A percentile compares a stretch with the other conserved stretches of the same genome.
Conservation (phyloP, 2,888 invertebrate genomes). For the Corythucha ciliata region DNA sequence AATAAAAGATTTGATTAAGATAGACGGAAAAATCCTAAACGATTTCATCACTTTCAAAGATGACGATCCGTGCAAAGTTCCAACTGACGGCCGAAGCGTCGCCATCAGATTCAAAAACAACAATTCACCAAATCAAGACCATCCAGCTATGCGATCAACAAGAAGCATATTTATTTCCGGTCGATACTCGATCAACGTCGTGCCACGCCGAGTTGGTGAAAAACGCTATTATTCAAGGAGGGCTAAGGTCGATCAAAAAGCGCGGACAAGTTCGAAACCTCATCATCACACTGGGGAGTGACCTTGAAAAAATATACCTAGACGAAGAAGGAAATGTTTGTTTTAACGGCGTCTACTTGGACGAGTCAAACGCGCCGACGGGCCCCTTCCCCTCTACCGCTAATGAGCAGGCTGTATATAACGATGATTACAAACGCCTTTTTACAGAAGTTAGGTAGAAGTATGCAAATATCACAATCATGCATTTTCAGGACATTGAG, state of each 20-base stretch:
- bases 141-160: conserved; percentile 9
- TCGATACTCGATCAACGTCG: neutral
- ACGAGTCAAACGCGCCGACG: neutral
- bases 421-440: too few relatives aligned
- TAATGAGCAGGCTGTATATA: too few relatives aligned
- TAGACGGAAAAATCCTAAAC: too few relatives aligned
- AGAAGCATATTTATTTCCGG: conserved; percentile 10
- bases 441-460: too few relatives aligned
- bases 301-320: conserved; percentile 10
- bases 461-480: too few relatives aligned
- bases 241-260: conserved; percentile 4
- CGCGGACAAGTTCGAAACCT: conserved; percentile 11
- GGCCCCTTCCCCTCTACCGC: neutral
- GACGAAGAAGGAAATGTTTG: conserved; percentile 12
- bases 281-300: conserved; percentile 3
- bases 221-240: conserved; percentile 8
- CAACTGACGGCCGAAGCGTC: conserved; percentile 7
- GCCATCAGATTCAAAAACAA: conserved; percentile 6
- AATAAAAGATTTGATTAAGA: too few relatives aligned
- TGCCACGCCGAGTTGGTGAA: conserved; percentile 6
- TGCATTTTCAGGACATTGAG: too few relatives aligned
- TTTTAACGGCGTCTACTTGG: conserved; percentile 7
- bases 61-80: conserved; percentile 9
- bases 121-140: conserved; percentile 9
- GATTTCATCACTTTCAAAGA: conserved; percentile 7